Percentiles rank a stretch among this genome's conserved stretches.
Evolutionary conservation across 1,140 invertebrate genomes (phyloP).

Genomic region (Euwallacea fornicatus): DNA sequence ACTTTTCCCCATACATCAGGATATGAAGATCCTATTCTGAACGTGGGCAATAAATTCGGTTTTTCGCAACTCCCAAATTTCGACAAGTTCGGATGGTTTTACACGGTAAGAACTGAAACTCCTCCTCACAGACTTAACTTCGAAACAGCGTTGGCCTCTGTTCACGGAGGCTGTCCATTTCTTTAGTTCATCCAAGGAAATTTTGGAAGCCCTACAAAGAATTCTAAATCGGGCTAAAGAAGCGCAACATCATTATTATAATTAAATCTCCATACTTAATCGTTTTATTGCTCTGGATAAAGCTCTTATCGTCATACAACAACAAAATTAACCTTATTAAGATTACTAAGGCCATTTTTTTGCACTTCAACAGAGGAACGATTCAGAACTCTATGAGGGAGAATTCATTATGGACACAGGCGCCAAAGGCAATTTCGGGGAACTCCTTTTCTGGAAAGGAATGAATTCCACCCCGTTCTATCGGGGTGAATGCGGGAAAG

Average conservation of each 20-base stretch:
- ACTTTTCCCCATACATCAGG: slow-evolving; percentile 47
- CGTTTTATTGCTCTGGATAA: too few species aligned
- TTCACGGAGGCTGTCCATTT: too few species aligned
- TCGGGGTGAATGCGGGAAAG: slow-evolving; percentile 49
- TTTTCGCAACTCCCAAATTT: slow-evolving; percentile 56
- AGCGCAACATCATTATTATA: too few species aligned
- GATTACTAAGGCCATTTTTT: neutral
- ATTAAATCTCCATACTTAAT: too few species aligned
- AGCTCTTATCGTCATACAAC: too few species aligned
- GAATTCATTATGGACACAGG: slow-evolving; percentile 46
- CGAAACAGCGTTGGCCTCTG: too few species aligned
- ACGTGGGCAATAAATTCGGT: slow-evolving; percentile 61
- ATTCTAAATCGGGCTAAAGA: too few species aligned
- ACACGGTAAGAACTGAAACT: slow-evolving; percentile 61
- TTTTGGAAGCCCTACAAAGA: too few species aligned
- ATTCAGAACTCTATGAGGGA: slow-evolving; percentile 45
- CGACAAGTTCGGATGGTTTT: slow-evolving; percentile 83
- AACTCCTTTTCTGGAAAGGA: slow-evolving; percentile 60
- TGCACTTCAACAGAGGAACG: slow-evolving; percentile 57
- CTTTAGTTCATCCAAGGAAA: too few species aligned
- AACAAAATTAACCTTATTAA: neutral
- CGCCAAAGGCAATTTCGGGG: slow-evolving; percentile 54
- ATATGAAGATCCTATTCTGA: slow-evolving; percentile 70
- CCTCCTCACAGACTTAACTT: too few species aligned
- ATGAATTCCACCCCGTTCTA: slow-evolving; percentile 56